phyloP scores from a whole-genome alignment of 1,140 invertebrate genomes.

The Sipha flava region DNA sequence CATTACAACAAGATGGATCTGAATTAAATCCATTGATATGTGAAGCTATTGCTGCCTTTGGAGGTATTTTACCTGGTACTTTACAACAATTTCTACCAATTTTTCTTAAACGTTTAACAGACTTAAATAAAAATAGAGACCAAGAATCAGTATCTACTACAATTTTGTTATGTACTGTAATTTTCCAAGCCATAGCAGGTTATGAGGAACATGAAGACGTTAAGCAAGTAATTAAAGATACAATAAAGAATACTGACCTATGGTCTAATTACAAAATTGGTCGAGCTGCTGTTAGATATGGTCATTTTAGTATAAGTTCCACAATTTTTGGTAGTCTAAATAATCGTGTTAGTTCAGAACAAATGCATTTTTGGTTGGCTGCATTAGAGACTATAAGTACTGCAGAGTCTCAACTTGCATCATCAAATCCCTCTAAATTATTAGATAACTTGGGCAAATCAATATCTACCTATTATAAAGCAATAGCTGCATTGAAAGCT shows the following conservation, averaged over 20 bases:
- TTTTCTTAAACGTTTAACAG: slow-evolving; percentile 49
- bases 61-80: slow-evolving; percentile 8
- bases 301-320: slow-evolving; percentile 66
- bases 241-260: slow-evolving; percentile 54
- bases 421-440: slow-evolving; percentile 41
- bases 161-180: slow-evolving; percentile 66
- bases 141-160: slow-evolving; percentile 37
- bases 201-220: slow-evolving; percentile 49
- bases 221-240: slow-evolving; percentile 49
- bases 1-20: not conserved
- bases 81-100: slow-evolving; percentile 39
- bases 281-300: slow-evolving; percentile 74
- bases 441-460: slow-evolving; percentile 54
- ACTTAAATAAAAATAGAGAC: slow-evolving; percentile 7
- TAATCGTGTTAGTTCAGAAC: slow-evolving; percentile 74
- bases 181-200: slow-evolving; percentile 70
- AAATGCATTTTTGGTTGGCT: slow-evolving; percentile 81
- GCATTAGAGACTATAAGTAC: slow-evolving; percentile 62
- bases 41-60: slow-evolving; percentile 16
- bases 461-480: slow-evolving; percentile 55
- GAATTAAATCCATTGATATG: slow-evolving; percentile 21
- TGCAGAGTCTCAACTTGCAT: slow-evolving; percentile 41
- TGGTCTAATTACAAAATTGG: slow-evolving; percentile 84
- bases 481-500: slow-evolving; percentile 62
- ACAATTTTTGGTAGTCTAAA: slow-evolving; percentile 58